Conservation (phyloP, 2,888 invertebrate species). For the Acleris emargana region DNA sequence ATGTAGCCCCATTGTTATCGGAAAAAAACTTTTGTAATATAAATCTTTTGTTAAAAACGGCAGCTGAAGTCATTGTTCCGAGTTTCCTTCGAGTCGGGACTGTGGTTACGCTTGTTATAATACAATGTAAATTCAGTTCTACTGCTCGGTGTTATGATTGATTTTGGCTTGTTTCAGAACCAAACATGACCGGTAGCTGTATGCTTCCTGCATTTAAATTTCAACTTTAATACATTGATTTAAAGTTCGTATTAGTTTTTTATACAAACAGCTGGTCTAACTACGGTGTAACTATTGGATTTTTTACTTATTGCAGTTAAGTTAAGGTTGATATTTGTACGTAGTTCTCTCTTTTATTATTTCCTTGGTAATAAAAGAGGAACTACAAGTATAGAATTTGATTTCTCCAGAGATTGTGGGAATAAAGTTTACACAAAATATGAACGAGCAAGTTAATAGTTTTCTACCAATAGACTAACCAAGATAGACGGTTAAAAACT, state of each 20-base stretch:
- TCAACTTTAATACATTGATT: background rate
- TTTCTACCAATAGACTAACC: too few species aligned
- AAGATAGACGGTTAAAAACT: too few species aligned
- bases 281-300: background rate
- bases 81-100: slow-evolving; percentile 27
- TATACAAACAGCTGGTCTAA: background rate
- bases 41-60: slow-evolving; percentile 27
- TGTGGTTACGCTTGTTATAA: slow-evolving; percentile 19
- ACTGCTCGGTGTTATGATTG: background rate
- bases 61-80: slow-evolving; percentile 31
- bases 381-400: slow-evolving; percentile 19
- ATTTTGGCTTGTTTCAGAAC: background rate
- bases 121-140: slow-evolving; percentile 11
- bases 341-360: slow-evolving; percentile 7
- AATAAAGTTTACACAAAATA: background rate
- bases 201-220: background rate
- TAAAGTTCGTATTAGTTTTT: slow-evolving; percentile 4
- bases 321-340: slow-evolving; percentile 6
- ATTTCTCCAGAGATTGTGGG: slow-evolving; percentile 34
- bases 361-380: slow-evolving; percentile 20
- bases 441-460: too few species aligned
- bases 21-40: slow-evolving; percentile 36
- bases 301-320: background rate
- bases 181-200: background rate
- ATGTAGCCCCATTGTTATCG: slow-evolving; percentile 46